These are phyloP conservation scores for Amazona vittata DNA, from an alignment of 2,113 vertebrate species.

Conservation along the genomic window DNA sequence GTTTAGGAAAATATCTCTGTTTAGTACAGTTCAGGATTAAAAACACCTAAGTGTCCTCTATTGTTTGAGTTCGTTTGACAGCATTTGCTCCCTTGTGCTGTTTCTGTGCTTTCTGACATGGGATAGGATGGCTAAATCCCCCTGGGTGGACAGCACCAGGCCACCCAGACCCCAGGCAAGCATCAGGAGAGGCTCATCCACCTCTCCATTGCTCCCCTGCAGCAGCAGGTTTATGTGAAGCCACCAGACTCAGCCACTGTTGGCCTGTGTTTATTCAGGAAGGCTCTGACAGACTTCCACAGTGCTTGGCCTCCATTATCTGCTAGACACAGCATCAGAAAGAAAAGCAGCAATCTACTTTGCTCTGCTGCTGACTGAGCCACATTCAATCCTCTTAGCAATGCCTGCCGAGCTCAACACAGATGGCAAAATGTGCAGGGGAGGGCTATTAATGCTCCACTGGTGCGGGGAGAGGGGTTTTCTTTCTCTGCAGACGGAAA, in stretches of 20 bases:
- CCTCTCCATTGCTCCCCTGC: not conserved
- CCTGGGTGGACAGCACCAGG: not conserved
- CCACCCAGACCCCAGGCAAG: fast-evolving
- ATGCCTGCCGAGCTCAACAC: not conserved
- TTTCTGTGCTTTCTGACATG: fast-evolving
- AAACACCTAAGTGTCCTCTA: not conserved
- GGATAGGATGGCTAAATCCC: not conserved
- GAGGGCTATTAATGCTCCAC: fast-evolving
- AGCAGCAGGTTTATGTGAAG: not conserved
- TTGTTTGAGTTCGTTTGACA: fast-evolving
- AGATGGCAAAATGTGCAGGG: not conserved
- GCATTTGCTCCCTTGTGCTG: not conserved
- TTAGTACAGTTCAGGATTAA: fast-evolving
- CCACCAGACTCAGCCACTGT: not conserved
- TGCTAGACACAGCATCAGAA: not conserved
- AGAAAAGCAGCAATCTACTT: not conserved
- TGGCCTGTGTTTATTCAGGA: fast-evolving
- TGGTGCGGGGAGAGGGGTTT: not conserved
- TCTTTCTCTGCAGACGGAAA: not conserved
- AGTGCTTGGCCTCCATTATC: not conserved
- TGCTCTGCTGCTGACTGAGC: not conserved
- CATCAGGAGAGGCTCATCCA: not conserved
- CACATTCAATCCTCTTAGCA: not conserved
- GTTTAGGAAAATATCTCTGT: not conserved
- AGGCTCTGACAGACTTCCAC: not conserved